Evolutionary conservation across 2,113 vertebrate genomes (phyloP).

Genomic region (Mesocricetus auratus): DNA sequence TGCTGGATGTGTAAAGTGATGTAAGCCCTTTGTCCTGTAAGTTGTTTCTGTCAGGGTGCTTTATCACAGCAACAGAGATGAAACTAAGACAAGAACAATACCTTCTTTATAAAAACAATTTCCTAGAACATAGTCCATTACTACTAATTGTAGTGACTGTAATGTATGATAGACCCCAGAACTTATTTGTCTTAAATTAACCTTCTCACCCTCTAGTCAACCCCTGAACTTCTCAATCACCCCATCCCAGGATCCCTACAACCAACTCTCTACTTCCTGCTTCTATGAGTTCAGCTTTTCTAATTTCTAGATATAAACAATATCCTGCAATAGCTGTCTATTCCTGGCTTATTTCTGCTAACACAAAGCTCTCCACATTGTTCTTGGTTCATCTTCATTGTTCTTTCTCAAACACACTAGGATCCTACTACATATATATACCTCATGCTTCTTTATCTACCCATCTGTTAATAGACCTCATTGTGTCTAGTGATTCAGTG

Average conservation of each 20-base stretch:
- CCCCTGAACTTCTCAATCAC: background rate
- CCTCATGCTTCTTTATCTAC: too few species aligned
- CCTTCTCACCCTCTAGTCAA: background rate
- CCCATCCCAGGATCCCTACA: background rate
- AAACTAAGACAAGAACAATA: background rate
- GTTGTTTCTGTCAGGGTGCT: background rate
- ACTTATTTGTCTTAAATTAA: background rate
- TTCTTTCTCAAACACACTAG: background rate
- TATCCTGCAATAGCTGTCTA: background rate
- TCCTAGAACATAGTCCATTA: background rate
- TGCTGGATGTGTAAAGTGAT: background rate
- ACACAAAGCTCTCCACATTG: background rate
- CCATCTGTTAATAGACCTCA: background rate
- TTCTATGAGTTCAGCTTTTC: background rate
- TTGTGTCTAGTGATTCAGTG: background rate
- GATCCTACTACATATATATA: background rate
- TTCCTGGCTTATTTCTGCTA: background rate
- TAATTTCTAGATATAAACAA: background rate
- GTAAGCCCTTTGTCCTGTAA: background rate
- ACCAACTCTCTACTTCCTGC: background rate
- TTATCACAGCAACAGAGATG: background rate
- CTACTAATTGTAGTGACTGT: background rate
- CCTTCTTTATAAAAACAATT: background rate
- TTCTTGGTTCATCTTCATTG: background rate
- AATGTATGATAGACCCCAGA: too few species aligned